phyloP scores from a whole-genome alignment of 2,888 invertebrate genomes.

The Pegoplata infirma region DNA sequence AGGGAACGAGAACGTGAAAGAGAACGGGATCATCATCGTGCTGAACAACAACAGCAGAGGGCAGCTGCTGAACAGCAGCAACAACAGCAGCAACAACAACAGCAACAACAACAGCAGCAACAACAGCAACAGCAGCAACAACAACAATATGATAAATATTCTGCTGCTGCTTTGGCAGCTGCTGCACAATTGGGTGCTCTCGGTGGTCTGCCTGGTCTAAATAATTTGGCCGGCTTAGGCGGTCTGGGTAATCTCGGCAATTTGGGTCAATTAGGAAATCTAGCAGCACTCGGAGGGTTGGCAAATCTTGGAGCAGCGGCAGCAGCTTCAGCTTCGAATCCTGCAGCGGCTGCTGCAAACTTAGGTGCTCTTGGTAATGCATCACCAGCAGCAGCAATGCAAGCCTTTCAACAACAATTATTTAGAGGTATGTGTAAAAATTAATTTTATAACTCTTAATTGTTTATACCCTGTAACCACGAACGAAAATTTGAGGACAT shows the following conservation, averaged over 20 bases:
- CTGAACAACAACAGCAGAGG: constrained; percentile 65
- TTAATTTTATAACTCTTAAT: no score
- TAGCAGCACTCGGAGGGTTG: constrained; percentile 73
- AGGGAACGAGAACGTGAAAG: constrained; percentile 73
- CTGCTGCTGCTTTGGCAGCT: constrained; percentile 80
- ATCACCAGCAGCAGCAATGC: constrained; percentile 85
- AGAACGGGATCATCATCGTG: constrained; percentile 67
- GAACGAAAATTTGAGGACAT: no score
- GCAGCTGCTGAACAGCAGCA: constrained; percentile 67
- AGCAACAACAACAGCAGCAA: no score
- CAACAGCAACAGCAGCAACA: constrained; percentile 72
- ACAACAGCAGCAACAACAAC: constrained; percentile 78
- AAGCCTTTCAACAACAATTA: constrained; percentile 90
- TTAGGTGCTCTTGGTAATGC: constrained; percentile 71
- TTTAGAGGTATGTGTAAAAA: constrained; percentile 82
- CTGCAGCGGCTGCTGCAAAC: constrained; percentile 77
- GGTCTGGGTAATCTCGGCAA: constrained; percentile 71
- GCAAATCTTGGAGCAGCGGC: constrained; percentile 74
- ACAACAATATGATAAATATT: constrained; percentile 76
- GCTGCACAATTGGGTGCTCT: constrained; percentile 76
- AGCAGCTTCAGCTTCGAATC: constrained; percentile 81
- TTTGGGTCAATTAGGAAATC: constrained; percentile 74
- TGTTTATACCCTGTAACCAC: no score
- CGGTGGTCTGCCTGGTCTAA: constrained; percentile 75
- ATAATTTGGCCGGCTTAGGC: constrained; percentile 73